Percentiles rank a stretch among this genome's conserved stretches.
These are phyloP conservation scores for Jacana jacana DNA, from an alignment of 2,113 vertebrate species.

Conservation along the genomic window DNA sequence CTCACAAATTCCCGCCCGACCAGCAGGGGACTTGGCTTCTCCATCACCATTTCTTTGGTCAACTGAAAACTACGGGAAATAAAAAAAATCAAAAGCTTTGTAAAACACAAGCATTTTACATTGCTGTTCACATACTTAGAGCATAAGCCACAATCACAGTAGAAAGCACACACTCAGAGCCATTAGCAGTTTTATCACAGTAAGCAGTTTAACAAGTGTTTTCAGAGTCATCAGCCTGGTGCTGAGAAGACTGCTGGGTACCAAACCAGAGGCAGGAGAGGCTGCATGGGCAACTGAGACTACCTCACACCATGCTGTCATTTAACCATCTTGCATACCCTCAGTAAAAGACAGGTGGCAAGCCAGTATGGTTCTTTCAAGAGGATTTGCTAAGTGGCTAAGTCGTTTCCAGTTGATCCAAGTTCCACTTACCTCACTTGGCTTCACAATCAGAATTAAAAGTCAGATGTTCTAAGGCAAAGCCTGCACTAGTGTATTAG, in stretches of 20 bases:
- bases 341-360: background rate
- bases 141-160: background rate
- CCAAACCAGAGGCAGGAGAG: background rate
- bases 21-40: slow-evolving; percentile 99
- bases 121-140: background rate
- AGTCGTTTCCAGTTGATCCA: slow-evolving; percentile 24
- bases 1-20: slow-evolving; percentile 99
- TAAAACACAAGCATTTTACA: background rate
- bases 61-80: slow-evolving; percentile 78
- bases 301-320: background rate
- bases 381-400: slow-evolving; percentile 50
- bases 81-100: background rate
- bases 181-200: background rate
- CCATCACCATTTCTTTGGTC: slow-evolving; percentile 99
- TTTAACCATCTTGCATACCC: background rate
- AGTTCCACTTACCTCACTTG: slow-evolving; percentile 47
- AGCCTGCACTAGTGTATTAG: slow-evolving; percentile 50
- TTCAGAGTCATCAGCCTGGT: background rate
- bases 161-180: background rate
- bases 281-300: background rate
- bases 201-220: background rate
- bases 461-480: slow-evolving; percentile 53
- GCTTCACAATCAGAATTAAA: slow-evolving; percentile 59
- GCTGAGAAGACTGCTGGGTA: background rate
- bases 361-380: slow-evolving; percentile 2